Conservation (phyloP, 2,888 invertebrate species). For the Dolichomitus sp. region DNA sequence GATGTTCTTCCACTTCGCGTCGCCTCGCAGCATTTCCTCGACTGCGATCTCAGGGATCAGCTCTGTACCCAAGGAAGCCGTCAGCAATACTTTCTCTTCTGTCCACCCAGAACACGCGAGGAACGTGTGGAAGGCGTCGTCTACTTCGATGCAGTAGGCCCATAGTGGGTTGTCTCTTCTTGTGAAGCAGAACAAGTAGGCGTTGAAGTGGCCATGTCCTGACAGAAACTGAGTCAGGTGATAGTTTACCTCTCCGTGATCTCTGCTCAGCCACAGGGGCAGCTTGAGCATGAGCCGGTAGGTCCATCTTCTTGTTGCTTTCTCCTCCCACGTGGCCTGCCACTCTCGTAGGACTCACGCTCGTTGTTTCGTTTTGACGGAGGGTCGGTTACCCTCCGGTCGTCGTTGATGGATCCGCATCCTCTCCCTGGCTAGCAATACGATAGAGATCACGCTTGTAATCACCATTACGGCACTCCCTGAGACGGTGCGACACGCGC, state of each 20-base stretch:
- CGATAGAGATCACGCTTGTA: conserved; percentile 66
- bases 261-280: neutral
- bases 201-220: conserved; percentile 14
- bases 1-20: neutral
- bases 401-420: conserved; percentile 2
- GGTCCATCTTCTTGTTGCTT: too few species aligned
- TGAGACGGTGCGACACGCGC: conserved; percentile 63
- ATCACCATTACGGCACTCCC: conserved; percentile 67
- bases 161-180: neutral
- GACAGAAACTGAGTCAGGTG: neutral
- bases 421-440: neutral
- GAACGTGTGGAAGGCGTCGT: too few species aligned
- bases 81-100: neutral
- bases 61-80: neutral
- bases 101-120: conserved; percentile 4
- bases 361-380: neutral
- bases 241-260: neutral
- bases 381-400: neutral
- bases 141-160: neutral
- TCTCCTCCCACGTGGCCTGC: neutral
- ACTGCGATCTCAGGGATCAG: neutral
- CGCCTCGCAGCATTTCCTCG: neutral
- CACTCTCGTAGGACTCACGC: neutral
- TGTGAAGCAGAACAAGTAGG: neutral
- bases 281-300: neutral